phyloP scores from a whole-genome alignment of 1,140 invertebrate species.

The Choristoneura fumiferana region DNA sequence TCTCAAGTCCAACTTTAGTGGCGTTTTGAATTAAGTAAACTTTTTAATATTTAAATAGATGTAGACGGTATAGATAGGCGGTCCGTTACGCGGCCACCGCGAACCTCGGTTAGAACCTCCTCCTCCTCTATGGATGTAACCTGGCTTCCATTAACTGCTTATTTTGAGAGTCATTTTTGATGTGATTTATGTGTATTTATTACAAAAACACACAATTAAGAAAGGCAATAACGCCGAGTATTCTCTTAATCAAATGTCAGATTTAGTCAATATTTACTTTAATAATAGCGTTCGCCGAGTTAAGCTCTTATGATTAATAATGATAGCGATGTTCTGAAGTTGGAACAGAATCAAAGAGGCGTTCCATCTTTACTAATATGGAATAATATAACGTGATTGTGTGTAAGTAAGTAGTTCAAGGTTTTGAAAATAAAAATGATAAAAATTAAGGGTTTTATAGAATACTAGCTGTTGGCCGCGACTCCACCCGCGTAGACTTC shows the following conservation, averaged over 20 bases:
- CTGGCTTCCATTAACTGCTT: slow-evolving; percentile 11
- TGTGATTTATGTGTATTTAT: slow-evolving; percentile 55
- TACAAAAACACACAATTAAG: slow-evolving; percentile 60
- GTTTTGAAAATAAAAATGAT: too few relatives aligned
- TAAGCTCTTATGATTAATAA: slow-evolving; percentile 68
- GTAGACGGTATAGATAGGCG: slow-evolving; percentile 23
- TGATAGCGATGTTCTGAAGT: slow-evolving; percentile 45
- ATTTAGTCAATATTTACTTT: slow-evolving; percentile 68
- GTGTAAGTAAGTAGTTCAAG: slow-evolving; percentile 22
- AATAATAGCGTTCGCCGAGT: slow-evolving; percentile 59
- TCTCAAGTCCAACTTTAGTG: slow-evolving; percentile 23
- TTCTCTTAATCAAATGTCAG: slow-evolving; percentile 74
- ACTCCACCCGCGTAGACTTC: too few relatives aligned
- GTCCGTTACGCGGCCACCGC: slow-evolving; percentile 4
- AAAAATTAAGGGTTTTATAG: too few relatives aligned
- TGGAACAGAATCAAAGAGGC: slow-evolving; percentile 48
- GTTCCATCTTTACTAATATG: too few relatives aligned
- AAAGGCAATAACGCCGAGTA: slow-evolving; percentile 52
- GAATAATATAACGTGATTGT: slow-evolving; percentile 8
- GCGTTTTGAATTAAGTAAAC: slow-evolving; percentile 35
- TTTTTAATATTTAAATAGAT: slow-evolving; percentile 26
- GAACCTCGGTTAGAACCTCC: too few relatives aligned
- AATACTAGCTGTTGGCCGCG: too few relatives aligned
- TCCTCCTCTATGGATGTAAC: neutral
- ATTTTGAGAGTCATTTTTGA: slow-evolving; percentile 20